phyloP scores from a whole-genome alignment of 2,113 vertebrate genomes.

The Daubentonia madagascariensis region DNA sequence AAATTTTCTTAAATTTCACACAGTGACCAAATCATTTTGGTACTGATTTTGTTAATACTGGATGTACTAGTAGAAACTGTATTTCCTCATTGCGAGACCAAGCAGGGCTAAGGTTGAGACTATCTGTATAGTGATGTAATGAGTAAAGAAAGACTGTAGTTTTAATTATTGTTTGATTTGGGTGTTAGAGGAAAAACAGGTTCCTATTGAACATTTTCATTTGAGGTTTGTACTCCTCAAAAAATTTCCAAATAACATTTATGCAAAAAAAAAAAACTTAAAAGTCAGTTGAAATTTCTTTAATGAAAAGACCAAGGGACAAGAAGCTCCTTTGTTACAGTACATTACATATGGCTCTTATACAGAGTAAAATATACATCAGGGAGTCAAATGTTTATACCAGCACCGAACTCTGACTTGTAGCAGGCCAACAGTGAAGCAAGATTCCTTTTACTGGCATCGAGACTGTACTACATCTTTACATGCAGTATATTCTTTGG shows the following conservation, averaged over 20 bases:
- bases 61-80: background rate
- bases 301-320: slow-evolving; percentile 64
- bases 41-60: background rate
- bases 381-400: background rate
- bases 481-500: slow-evolving; percentile 80
- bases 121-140: background rate
- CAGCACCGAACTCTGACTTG: background rate
- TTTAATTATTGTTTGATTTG: background rate
- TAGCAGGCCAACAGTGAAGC: slow-evolving; percentile 27
- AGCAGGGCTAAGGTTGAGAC: background rate
- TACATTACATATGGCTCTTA: slow-evolving; percentile 60
- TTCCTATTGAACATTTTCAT: background rate
- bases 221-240: background rate
- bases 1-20: background rate
- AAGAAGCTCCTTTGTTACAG: slow-evolving; percentile 52
- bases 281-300: slow-evolving; percentile 50
- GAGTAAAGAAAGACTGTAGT: background rate
- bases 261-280: background rate
- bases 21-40: background rate
- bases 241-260: background rate
- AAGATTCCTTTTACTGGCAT: background rate
- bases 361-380: slow-evolving; percentile 12
- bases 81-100: background rate
- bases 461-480: slow-evolving; percentile 48
- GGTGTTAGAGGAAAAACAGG: background rate